These are phyloP conservation scores for Masticophis lateralis DNA, from an alignment of 2,797 vertebrate genomes.

Conservation along the genomic window DNA sequence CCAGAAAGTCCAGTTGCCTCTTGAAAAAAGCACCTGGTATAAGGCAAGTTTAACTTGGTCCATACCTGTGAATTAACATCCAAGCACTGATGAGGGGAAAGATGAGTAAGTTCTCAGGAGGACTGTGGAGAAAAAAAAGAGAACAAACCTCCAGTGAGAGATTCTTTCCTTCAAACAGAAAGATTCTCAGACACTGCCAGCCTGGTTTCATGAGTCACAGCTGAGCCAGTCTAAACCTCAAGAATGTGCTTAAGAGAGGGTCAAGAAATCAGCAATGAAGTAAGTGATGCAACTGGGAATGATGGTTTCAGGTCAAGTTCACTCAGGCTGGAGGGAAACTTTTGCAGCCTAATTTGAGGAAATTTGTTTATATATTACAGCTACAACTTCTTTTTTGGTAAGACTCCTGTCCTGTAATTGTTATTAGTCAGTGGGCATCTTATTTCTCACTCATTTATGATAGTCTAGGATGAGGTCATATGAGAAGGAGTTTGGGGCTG, in stretches of 20 bases:
- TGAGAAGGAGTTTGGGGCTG: neutral
- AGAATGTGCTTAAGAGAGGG: constrained; percentile 4
- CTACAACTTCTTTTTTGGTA: neutral
- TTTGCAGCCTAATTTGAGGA: neutral
- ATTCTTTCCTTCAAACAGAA: neutral
- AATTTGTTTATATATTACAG: neutral
- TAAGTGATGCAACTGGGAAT: constrained; percentile 9
- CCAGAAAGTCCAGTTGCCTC: no score
- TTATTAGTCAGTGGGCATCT: neutral
- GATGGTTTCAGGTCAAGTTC: constrained; percentile 13
- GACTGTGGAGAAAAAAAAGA: neutral
- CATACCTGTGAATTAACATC: neutral
- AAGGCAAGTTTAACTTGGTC: no score
- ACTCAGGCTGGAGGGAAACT: neutral
- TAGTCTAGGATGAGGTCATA: neutral
- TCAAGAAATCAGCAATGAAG: neutral
- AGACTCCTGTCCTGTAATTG: neutral
- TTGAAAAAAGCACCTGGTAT: no score
- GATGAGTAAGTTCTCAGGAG: neutral
- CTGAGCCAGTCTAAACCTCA: constrained; percentile 8
- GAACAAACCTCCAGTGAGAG: neutral
- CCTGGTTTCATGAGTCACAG: constrained; percentile 6
- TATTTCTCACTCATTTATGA: neutral
- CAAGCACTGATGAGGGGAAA: neutral
- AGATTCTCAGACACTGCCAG: neutral